These are phyloP conservation scores for Rhagophthalmus giganteus DNA, from an alignment of 2,888 invertebrate species.

Conservation along the genomic window DNA sequence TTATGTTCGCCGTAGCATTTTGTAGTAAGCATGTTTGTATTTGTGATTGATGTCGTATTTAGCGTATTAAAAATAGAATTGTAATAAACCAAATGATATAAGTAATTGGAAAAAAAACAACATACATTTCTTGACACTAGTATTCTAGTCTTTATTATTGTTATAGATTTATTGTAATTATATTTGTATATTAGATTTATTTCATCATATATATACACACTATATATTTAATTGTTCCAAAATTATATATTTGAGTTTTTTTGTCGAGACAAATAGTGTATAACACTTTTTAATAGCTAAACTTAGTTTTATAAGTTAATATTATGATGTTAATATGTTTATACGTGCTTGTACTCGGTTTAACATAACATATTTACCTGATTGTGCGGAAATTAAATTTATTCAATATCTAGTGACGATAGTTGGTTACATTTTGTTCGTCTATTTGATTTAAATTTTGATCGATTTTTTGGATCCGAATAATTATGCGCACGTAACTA, in stretches of 20 bases:
- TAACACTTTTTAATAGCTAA: conserved; percentile 3
- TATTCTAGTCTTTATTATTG: conserved; percentile 27
- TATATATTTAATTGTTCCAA: background rate
- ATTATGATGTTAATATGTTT: conserved; percentile 26
- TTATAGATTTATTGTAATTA: conserved; percentile 11
- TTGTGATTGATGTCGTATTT: background rate
- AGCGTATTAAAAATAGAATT: conserved; percentile 1
- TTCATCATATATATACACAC: too few relatives aligned
- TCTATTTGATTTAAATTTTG: conserved; percentile 5
- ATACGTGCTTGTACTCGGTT: conserved; percentile 20
- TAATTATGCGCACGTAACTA: too few relatives aligned
- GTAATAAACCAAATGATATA: background rate
- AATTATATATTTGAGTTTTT: conserved; percentile 7
- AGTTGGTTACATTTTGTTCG: background rate
- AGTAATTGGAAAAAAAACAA: background rate
- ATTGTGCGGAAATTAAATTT: conserved; percentile 1
- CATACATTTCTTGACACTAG: conserved; percentile 20
- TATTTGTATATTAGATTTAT: conserved; percentile 11
- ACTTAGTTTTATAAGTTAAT: conserved; percentile 19
- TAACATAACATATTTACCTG: conserved; percentile 17
- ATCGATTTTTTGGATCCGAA: too few relatives aligned
- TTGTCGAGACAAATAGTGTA: conserved; percentile 9
- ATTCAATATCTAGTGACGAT: background rate
- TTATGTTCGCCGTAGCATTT: too few relatives aligned
- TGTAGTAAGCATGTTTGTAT: conserved; percentile 4